Conservation (phyloP, 92 coral and sea anemone genomes). For the Heliopora coerulea region DNA sequence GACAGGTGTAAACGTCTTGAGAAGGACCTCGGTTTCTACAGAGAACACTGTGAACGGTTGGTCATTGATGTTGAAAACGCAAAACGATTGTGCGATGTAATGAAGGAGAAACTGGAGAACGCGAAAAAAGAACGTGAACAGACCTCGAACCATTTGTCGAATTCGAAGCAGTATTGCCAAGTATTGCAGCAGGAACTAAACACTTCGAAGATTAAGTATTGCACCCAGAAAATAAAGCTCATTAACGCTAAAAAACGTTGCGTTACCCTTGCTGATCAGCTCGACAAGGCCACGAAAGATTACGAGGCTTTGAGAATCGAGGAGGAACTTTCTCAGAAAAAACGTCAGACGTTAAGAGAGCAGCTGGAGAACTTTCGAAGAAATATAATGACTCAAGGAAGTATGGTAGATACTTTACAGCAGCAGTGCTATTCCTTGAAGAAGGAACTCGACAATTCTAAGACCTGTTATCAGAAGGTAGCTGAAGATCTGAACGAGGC, state of each 20-base stretch:
- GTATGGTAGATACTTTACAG: conserved; percentile 88
- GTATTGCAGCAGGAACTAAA: conserved; percentile 87
- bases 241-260: conserved; percentile 87
- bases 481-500: conserved; percentile 73
- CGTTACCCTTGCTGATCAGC: conserved; percentile 64
- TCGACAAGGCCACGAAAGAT: conserved; percentile 64
- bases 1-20: conserved; percentile 71
- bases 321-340: conserved; percentile 73
- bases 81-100: conserved; percentile 61
- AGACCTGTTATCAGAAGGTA: conserved; percentile 60
- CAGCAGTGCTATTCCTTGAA: conserved; percentile 85
- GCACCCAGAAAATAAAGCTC: conserved; percentile 88
- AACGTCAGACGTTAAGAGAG: conserved; percentile 67
- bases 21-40: conserved; percentile 64
- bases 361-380: conserved; percentile 78
- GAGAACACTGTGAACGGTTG: conserved; percentile 79
- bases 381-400: conserved; percentile 84
- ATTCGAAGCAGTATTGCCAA: conserved; percentile 77
- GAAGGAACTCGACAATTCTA: conserved; percentile 78
- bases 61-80: conserved; percentile 77
- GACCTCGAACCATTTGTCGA: conserved; percentile 52
- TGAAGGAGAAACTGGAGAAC: conserved; percentile 70
- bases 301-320: conserved; percentile 65
- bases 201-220: conserved; percentile 81
- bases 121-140: conserved; percentile 58